These are phyloP conservation scores for Pseudois nayaur DNA, from an alignment of 2,113 vertebrate genomes.

Conservation along the genomic window DNA sequence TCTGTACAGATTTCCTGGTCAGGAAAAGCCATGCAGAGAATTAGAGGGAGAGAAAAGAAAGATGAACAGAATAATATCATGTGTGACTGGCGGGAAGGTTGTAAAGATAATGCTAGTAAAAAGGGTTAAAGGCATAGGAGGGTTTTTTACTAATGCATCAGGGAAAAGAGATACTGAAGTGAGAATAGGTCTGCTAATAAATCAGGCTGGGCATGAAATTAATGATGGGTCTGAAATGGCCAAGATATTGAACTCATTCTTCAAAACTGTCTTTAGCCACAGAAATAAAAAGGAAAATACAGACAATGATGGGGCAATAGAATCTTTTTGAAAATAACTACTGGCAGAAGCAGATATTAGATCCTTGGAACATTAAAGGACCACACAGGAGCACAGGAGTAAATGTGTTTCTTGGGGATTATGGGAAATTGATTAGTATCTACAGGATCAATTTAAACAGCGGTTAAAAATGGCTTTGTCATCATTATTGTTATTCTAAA, in stretches of 20 bases:
- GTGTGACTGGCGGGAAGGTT: neutral
- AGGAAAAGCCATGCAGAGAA: neutral
- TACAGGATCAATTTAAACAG: neutral
- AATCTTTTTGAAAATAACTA: neutral
- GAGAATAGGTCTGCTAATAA: neutral
- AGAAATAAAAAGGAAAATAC: neutral
- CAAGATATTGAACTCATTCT: conserved; percentile 39
- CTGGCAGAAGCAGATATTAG: neutral
- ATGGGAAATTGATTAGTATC: neutral
- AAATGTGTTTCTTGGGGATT: neutral
- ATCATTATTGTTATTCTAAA: neutral
- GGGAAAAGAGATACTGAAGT: neutral
- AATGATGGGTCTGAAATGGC: neutral
- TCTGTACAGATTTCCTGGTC: neutral
- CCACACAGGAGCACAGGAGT: accelerated
- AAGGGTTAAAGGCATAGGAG: neutral
- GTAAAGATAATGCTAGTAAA: neutral
- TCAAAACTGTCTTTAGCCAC: conserved; percentile 15
- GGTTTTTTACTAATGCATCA: neutral
- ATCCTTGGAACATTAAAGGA: neutral
- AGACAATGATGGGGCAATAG: neutral
- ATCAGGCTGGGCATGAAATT: conserved; percentile 10
- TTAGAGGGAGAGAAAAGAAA: neutral
- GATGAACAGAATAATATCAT: neutral
- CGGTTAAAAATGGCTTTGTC: neutral